A percentile compares a stretch with the other conserved stretches of the same genome.
Evolutionary conservation across 2,797 vertebrate genomes (phyloP).

Genomic region (Triplophysa yarkandensis): DNA sequence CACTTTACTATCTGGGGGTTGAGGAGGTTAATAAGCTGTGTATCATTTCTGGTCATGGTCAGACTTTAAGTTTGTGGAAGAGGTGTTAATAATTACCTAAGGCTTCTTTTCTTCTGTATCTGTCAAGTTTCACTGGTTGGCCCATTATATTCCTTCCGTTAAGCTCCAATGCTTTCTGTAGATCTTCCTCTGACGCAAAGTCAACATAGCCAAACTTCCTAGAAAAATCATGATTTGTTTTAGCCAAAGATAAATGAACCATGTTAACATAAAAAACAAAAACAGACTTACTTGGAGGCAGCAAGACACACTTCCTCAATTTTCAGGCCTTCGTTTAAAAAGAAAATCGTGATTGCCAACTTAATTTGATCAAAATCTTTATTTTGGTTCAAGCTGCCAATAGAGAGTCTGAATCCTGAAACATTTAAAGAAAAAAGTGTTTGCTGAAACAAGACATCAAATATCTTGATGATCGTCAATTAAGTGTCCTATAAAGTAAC

Average conservation of each 20-base stretch:
- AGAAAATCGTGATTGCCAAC: slow-evolving; percentile 80
- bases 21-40: too few relatives aligned
- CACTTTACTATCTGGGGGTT: too few relatives aligned
- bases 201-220: slow-evolving; percentile 98
- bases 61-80: too few relatives aligned
- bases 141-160: slow-evolving; percentile 93
- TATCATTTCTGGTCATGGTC: neutral
- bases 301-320: slow-evolving; percentile 86
- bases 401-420: slow-evolving; percentile 79
- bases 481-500: too few relatives aligned
- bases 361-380: slow-evolving; percentile 91
- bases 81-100: too few relatives aligned
- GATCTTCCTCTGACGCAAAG: slow-evolving; percentile 85
- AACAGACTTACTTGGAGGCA: slow-evolving; percentile 82
- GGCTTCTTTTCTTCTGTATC: too few relatives aligned
- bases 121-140: slow-evolving; percentile 87
- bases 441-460: rapidly evolving
- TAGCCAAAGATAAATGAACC: neutral
- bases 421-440: neutral
- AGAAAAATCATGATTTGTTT: neutral
- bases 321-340: slow-evolving; percentile 85
- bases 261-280: neutral
- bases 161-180: slow-evolving; percentile 86
- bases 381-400: slow-evolving; percentile 83
- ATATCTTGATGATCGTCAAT: neutral